phyloP scores from a whole-genome alignment of 2,888 invertebrate species.

The Chymomyza fuscimana region DNA sequence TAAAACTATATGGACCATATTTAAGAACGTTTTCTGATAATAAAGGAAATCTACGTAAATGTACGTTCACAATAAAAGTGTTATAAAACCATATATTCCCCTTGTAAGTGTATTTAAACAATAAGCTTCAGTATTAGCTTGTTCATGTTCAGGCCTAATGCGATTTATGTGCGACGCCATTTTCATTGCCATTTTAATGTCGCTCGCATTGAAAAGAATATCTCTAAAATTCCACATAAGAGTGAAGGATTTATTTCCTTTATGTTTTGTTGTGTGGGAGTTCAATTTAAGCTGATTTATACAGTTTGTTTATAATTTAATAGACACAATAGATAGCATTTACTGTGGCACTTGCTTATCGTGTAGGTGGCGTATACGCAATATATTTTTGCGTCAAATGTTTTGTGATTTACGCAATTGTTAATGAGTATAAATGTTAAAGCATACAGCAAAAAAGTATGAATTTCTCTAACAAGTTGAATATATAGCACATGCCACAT shows the following conservation, averaged over 20 bases:
- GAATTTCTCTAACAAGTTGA: background rate
- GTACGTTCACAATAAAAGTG: no score
- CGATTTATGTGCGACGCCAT: slow-evolving; percentile 50
- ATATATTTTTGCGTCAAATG: background rate
- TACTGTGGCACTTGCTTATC: slow-evolving; percentile 25
- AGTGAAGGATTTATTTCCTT: slow-evolving; percentile 11
- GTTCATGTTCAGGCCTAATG: slow-evolving; percentile 34
- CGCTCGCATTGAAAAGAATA: slow-evolving; percentile 55
- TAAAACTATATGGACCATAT: no score
- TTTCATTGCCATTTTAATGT: slow-evolving; percentile 34
- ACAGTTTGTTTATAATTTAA: slow-evolving; percentile 62
- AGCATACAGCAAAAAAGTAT: background rate
- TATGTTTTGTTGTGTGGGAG: slow-evolving; percentile 26
- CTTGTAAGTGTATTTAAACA: background rate
- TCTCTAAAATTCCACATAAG: slow-evolving; percentile 14
- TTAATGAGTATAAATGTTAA: background rate
- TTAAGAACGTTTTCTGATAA: no score
- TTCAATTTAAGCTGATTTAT: slow-evolving; percentile 47
- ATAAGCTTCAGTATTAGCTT: background rate
- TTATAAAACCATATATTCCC: background rate
- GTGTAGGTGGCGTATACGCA: slow-evolving; percentile 23
- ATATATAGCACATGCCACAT: background rate
- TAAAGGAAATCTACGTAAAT: no score
- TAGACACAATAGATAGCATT: slow-evolving; percentile 48
- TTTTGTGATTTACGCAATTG: background rate